Evolutionary conservation across 2,797 vertebrate genomes (phyloP).

Genomic region (Salarias fasciatus): DNA sequence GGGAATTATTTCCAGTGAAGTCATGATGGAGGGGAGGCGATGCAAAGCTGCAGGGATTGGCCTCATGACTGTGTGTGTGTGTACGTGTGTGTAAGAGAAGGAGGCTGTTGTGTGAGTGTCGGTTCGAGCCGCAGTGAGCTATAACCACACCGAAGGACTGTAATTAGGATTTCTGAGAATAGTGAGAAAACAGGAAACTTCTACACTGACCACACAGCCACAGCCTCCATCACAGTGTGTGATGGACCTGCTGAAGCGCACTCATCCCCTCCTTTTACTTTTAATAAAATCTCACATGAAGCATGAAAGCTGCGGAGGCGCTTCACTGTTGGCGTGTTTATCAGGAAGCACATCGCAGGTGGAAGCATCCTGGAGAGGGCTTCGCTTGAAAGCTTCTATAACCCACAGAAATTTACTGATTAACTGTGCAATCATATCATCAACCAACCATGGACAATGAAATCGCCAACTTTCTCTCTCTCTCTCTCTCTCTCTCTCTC

Average conservation of each 20-base stretch:
- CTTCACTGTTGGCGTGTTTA: constrained; percentile 40
- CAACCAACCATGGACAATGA: constrained; percentile 32
- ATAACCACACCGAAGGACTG: constrained; percentile 58
- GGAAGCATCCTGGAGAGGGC: constrained; percentile 24
- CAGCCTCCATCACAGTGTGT: constrained; percentile 11
- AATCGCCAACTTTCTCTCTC: constrained; percentile 38
- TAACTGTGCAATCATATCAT: constrained; percentile 47
- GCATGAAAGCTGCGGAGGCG: constrained; percentile 29
- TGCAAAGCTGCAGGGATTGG: constrained; percentile 52
- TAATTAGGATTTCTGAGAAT: constrained; percentile 65
- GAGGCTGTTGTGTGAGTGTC: no score
- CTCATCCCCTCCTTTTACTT: constrained; percentile 6
- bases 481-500: no score
- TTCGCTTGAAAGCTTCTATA: constrained; percentile 26
- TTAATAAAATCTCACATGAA: constrained; percentile 12
- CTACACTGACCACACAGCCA: constrained; percentile 19
- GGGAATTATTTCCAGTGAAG: constrained; percentile 42
- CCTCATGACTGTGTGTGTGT: constrained; percentile 38
- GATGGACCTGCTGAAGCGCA: constrained; percentile 4
- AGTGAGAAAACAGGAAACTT: constrained; percentile 51
- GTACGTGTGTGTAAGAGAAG: constrained; percentile 15
- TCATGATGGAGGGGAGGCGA: constrained; percentile 57
- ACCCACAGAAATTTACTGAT: constrained; percentile 39
- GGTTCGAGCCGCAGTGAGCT: constrained; percentile 46
- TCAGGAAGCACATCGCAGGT: constrained; percentile 41